phyloP scores from a whole-genome alignment of 2,113 vertebrate genomes.

The Lagopus leucura region DNA sequence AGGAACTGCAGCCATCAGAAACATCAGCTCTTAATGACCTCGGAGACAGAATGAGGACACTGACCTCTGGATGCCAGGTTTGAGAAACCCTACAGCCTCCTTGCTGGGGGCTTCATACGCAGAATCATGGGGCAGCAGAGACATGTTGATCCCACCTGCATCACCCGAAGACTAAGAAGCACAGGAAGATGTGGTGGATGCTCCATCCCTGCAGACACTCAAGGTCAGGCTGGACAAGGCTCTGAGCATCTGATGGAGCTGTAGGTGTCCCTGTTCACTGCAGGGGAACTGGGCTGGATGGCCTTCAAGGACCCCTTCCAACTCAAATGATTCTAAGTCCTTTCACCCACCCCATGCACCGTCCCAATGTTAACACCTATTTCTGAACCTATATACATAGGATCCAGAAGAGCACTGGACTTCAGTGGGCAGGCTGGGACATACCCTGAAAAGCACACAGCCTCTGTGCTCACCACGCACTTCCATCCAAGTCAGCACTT shows the following conservation, averaged over 20 bases:
- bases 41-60: background rate
- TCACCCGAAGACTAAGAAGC: background rate
- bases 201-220: too few species aligned
- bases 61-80: background rate
- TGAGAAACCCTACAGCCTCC: background rate
- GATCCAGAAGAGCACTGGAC: background rate
- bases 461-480: accelerated
- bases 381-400: background rate
- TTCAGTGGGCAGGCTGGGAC: background rate
- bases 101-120: background rate
- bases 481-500: background rate
- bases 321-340: too few species aligned
- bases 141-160: background rate
- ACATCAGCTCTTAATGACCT: background rate
- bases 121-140: background rate
- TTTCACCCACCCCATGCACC: background rate
- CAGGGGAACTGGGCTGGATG: too few species aligned
- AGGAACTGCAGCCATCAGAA: background rate
- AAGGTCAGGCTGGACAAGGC: too few species aligned
- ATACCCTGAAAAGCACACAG: background rate
- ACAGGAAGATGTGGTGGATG: background rate
- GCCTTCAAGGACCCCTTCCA: too few species aligned
- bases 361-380: background rate
- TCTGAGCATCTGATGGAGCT: too few species aligned
- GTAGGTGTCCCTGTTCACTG: too few species aligned